phyloP scores from a whole-genome alignment of 2,888 invertebrate genomes.

The Diarsia dahlii region DNA sequence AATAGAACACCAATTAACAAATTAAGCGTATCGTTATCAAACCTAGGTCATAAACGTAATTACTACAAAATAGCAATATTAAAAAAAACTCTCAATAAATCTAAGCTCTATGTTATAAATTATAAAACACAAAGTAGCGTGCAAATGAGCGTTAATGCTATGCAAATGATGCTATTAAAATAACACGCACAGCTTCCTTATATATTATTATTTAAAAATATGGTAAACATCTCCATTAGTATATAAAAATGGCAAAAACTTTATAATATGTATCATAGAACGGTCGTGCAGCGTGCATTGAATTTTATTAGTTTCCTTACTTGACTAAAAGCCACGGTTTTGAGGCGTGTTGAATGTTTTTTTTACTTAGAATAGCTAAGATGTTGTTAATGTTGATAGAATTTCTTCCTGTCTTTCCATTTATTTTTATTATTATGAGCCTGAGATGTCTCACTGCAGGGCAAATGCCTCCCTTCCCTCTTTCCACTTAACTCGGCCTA shows the following conservation, averaged over 20 bases:
- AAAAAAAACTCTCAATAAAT: constrained; percentile 21
- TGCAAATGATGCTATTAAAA: constrained; percentile 55
- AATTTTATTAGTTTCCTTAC: constrained; percentile 52
- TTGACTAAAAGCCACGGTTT: constrained; percentile 34
- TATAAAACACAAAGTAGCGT: constrained; percentile 34
- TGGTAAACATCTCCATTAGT: constrained; percentile 52
- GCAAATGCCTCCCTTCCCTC: too few relatives aligned
- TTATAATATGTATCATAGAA: constrained; percentile 41
- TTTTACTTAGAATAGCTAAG: background rate
- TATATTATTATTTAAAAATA: constrained; percentile 53
- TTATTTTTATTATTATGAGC: background rate
- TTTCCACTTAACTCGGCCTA: too few relatives aligned
- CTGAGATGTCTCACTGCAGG: too few relatives aligned
- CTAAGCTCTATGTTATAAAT: background rate
- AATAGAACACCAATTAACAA: background rate
- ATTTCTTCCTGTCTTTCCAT: background rate
- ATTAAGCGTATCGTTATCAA: background rate
- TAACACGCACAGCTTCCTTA: constrained; percentile 54
- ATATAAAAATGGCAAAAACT: constrained; percentile 50
- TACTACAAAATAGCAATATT: background rate
- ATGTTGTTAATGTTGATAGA: constrained; percentile 3
- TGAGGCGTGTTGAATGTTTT: constrained; percentile 10
- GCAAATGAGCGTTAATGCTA: constrained; percentile 48
- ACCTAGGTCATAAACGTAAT: constrained; percentile 2
- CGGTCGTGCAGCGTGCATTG: constrained; percentile 49